Percentiles rank a stretch among this genome's conserved stretches.
phyloP scores from a whole-genome alignment of 2,797 vertebrate genomes.

The Ptychobarbus kaznakovi region DNA sequence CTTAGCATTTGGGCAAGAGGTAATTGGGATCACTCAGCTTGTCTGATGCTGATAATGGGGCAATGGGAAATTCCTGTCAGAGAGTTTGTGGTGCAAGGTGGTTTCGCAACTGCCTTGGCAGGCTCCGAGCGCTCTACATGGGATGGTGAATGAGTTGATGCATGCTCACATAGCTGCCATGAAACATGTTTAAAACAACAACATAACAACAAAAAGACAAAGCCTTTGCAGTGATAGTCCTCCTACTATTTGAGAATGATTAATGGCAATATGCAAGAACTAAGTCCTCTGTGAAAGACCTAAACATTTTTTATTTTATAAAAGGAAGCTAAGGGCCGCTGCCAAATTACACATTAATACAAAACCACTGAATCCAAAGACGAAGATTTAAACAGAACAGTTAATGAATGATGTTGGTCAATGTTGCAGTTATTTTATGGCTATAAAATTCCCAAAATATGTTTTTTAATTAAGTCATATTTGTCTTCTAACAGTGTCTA shows the following conservation, averaged over 20 bases:
- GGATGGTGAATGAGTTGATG: slow-evolving; percentile 78
- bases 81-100: slow-evolving; percentile 67
- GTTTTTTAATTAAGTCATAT: no score
- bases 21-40: slow-evolving; percentile 87
- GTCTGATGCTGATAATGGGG: slow-evolving; percentile 86
- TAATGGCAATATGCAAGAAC: background rate
- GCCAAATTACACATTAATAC: slow-evolving; percentile 34
- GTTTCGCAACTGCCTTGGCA: slow-evolving; percentile 84
- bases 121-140: slow-evolving; percentile 71
- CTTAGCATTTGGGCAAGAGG: slow-evolving; percentile 83
- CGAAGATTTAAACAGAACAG: background rate
- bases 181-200: slow-evolving; percentile 74
- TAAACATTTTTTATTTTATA: background rate
- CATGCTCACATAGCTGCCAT: slow-evolving; percentile 82
- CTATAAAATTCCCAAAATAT: background rate
- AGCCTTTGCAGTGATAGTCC: slow-evolving; percentile 55
- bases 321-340: background rate
- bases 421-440: background rate
- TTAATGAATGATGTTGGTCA: background rate
- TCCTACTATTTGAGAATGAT: slow-evolving; percentile 58
- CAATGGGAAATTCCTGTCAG: slow-evolving; percentile 88
- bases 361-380: background rate
- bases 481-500: background rate
- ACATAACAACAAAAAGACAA: slow-evolving; percentile 72
- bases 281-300: background rate